Percentiles rank a stretch among this genome's conserved stretches.
These are phyloP conservation scores for Agrotis puta DNA, from an alignment of 2,888 invertebrate species.

Conservation along the genomic window DNA sequence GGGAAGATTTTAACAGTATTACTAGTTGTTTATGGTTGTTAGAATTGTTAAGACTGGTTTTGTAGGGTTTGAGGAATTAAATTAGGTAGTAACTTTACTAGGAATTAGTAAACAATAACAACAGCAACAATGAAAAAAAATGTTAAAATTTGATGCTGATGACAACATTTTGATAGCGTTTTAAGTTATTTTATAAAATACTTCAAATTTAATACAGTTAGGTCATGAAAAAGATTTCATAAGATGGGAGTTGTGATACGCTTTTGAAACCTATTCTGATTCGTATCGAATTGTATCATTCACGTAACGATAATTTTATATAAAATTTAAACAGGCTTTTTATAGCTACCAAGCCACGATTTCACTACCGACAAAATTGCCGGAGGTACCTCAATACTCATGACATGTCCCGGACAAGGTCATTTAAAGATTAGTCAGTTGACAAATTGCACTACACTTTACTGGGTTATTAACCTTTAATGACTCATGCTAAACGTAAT, in stretches of 20 bases:
- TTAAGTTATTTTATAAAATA: too few relatives aligned
- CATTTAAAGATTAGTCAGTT: conserved; percentile 6
- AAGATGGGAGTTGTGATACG: not conserved
- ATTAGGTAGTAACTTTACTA: not conserved
- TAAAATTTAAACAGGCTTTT: not conserved
- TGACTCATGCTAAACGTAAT: conserved; percentile 38
- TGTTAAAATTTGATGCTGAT: too few relatives aligned
- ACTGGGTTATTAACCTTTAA: conserved; percentile 26
- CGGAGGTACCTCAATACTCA: not conserved
- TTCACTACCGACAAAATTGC: not conserved
- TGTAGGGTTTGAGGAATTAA: not conserved
- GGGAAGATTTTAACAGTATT: conserved; percentile 19
- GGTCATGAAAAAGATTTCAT: not conserved
- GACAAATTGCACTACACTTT: conserved; percentile 27
- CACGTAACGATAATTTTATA: not conserved
- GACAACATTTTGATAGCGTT: too few relatives aligned
- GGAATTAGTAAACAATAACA: not conserved
- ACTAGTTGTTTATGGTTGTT: conserved; percentile 6
- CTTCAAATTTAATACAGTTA: not conserved
- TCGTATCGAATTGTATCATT: not conserved
- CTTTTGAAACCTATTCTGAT: not conserved
- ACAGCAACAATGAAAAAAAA: too few relatives aligned
- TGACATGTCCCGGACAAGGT: conserved; percentile 16
- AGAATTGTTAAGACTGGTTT: not conserved
- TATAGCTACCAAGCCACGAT: not conserved